Conservation (phyloP, 2,888 invertebrate genomes). For the Dermolepida albohirtum region DNA sequence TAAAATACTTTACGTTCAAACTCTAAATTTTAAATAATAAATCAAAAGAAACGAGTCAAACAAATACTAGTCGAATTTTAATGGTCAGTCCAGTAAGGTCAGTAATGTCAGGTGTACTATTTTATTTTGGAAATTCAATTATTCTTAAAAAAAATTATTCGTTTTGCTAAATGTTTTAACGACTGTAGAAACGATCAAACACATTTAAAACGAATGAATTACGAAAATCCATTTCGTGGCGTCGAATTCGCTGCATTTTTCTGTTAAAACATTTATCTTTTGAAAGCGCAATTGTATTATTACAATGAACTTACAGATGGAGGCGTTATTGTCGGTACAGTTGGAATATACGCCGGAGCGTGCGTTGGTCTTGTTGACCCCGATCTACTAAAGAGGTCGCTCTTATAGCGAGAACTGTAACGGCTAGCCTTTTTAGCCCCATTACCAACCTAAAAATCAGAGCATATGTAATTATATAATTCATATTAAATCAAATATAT, state of each 20-base stretch:
- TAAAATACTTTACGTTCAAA: neutral
- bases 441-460: conserved; percentile 4
- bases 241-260: neutral
- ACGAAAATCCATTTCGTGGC: neutral
- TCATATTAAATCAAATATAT: too few relatives aligned
- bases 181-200: neutral
- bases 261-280: conserved; percentile 24
- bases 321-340: conserved; percentile 71
- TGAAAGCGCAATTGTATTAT: conserved; percentile 7
- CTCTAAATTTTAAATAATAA: too few relatives aligned
- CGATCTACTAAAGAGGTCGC: conserved; percentile 58
- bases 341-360: conserved; percentile 73
- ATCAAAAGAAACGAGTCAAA: neutral
- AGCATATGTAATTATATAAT: too few relatives aligned
- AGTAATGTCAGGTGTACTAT: conserved; percentile 59
- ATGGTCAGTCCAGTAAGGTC: conserved; percentile 41
- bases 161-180: conserved; percentile 10
- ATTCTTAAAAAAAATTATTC: neutral
- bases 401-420: conserved; percentile 72
- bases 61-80: conserved; percentile 3
- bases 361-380: conserved; percentile 65
- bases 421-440: conserved; percentile 66
- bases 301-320: conserved; percentile 42
- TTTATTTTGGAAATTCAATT: conserved; percentile 50
- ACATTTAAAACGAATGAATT: neutral